Percentiles rank a stretch among this genome's conserved stretches.
phyloP scores from a whole-genome alignment of 1,140 invertebrate genomes.

The Glossosoma conforme region DNA sequence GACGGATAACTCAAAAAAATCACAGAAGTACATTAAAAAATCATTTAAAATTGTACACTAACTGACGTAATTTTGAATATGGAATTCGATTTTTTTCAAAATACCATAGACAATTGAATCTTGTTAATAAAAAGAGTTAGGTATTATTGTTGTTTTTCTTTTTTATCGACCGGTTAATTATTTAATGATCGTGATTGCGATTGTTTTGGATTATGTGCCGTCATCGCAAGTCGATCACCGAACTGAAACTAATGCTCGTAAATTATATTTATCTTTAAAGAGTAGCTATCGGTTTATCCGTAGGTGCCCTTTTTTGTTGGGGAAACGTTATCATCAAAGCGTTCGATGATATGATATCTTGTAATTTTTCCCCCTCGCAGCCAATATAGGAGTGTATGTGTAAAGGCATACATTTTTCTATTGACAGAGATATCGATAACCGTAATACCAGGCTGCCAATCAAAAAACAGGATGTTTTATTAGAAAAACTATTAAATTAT shows the following conservation, averaged over 20 bases:
- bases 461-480: too few species aligned
- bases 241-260: conserved; percentile 6
- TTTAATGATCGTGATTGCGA: conserved; percentile 1
- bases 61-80: too few species aligned
- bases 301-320: conserved; percentile 25
- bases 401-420: conserved; percentile 15
- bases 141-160: too few species aligned
- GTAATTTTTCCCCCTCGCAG: conserved; percentile 22
- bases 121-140: too few species aligned
- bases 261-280: conserved; percentile 32
- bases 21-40: too few species aligned
- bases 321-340: conserved; percentile 24
- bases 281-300: background rate
- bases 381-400: conserved; percentile 18
- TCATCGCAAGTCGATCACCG: conserved; percentile 3
- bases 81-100: too few species aligned
- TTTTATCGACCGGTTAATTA: background rate
- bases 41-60: too few species aligned
- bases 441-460: too few species aligned
- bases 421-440: conserved; percentile 27
- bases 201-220: background rate
- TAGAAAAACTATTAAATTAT: too few species aligned
- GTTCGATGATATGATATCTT: conserved; percentile 23
- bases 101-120: too few species aligned
- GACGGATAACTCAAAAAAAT: conserved; percentile 8